phyloP scores from a whole-genome alignment of 2,113 vertebrate genomes.

The Anguilla rostrata region DNA sequence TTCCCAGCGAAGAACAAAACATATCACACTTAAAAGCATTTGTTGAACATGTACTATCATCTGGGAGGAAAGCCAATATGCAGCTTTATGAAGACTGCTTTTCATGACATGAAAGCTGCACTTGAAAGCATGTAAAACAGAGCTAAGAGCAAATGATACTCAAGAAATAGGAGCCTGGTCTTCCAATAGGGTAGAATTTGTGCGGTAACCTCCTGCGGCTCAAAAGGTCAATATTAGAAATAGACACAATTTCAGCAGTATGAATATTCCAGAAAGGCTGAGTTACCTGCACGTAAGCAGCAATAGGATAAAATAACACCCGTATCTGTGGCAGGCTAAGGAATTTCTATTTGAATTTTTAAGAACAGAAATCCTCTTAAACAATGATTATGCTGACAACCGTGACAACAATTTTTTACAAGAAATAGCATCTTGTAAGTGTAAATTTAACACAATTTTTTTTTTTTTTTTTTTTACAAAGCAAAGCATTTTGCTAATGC shows the following conservation, averaged over 20 bases:
- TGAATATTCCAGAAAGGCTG: not conserved
- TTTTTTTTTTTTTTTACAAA: too few species aligned
- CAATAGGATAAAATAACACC: too few species aligned
- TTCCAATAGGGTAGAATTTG: not conserved
- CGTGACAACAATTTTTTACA: too few species aligned
- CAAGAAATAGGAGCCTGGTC: not conserved
- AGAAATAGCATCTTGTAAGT: too few species aligned
- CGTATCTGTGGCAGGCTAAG: not conserved
- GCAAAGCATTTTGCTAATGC: too few species aligned
- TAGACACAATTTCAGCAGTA: not conserved
- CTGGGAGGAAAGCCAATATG: not conserved
- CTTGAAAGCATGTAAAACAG: not conserved
- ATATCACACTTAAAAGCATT: not conserved
- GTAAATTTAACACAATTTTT: too few species aligned
- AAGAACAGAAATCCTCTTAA: too few species aligned
- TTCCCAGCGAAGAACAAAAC: not conserved
- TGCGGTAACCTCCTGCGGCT: not conserved
- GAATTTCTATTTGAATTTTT: too few species aligned
- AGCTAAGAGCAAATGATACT: not conserved
- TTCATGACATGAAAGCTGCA: not conserved
- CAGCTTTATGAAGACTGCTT: not conserved
- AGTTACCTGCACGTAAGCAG: not conserved
- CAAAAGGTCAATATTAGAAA: not conserved
- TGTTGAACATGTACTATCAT: not conserved
- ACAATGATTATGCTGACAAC: too few species aligned